These are phyloP conservation scores for Thunnus albacares DNA, from an alignment of 2,797 vertebrate genomes.

Conservation along the genomic window DNA sequence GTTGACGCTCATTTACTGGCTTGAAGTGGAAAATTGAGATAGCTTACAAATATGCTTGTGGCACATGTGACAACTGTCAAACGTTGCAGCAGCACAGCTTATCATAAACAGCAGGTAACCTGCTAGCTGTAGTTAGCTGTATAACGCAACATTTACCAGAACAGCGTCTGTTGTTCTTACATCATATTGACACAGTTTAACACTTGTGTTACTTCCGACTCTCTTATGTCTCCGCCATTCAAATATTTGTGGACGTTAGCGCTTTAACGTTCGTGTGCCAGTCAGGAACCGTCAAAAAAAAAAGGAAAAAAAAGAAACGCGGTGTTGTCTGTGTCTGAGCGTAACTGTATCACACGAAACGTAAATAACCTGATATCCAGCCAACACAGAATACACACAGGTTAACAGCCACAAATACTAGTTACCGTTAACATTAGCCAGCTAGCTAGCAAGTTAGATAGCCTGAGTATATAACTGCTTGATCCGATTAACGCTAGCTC, in stretches of 20 bases:
- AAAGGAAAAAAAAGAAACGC: background rate
- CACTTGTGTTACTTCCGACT: background rate
- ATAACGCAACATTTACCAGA: background rate
- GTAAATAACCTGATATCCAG: background rate
- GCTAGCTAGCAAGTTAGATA: constrained; percentile 58
- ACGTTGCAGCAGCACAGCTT: constrained; percentile 4
- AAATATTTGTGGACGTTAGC: background rate
- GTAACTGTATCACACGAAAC: background rate
- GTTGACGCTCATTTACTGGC: background rate
- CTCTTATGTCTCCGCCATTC: background rate
- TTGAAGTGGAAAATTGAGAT: background rate
- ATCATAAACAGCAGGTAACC: background rate
- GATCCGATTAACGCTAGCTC: constrained; percentile 70
- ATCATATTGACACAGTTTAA: background rate
- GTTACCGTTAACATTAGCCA: constrained; percentile 53
- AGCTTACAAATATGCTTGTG: background rate
- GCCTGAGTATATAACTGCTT: constrained; percentile 48
- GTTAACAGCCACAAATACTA: constrained; percentile 13
- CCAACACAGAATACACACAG: background rate
- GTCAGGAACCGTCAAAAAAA: constrained; percentile 5
- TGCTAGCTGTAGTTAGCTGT: background rate
- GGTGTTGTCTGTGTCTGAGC: background rate
- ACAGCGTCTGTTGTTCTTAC: background rate
- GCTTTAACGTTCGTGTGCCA: background rate
- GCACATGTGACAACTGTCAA: constrained; percentile 14